Evolutionary conservation across 1,140 invertebrate genomes (phyloP), one percentile per base, ranked within the genome.

Genomic region (Zaprionus davidi): DNA sequence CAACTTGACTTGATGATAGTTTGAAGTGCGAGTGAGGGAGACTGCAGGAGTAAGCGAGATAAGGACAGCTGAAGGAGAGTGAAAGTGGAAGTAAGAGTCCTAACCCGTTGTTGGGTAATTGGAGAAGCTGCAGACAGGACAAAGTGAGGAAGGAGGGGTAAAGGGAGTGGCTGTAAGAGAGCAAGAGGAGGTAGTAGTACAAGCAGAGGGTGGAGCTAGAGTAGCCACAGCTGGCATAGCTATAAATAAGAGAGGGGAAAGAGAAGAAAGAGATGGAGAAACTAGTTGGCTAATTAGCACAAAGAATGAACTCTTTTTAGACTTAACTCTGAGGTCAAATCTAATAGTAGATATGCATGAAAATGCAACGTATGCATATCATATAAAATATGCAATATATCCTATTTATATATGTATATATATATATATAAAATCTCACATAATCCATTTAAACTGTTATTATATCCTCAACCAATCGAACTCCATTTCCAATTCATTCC

Each of bases 61-160:
- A n/a, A n/a, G n/a, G n/a, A n/a, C n/a, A n/a, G n/a, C n/a, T n/a
- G n/a, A n/a, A n/a, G n/a, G n/a, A 51, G 41, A 20, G 28, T 31
- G 31, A 59, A 15, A 51, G 63, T 38, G 6, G 20, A n/a, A 53
- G 38, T 41, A 2, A 41, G 38, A 7, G 15, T 24, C 5, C 31
- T 63, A 71, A 76, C 60, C 68, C 68, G 46, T 71, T 76, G 55
- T 24, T 17, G 7, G 34, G 59, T 75, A 75, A 75, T 59, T 58
- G 12, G 67, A 75, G 68, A 55, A 53, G 24, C 49, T 17, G 13
- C 20, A 41, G 46, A 12, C 31, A 31, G 65, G 6, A 26, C 22
- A 7, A 53, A 11, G 1, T 26, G 28, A 17, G 1, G 26, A 34
- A 51, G 31, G 17, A 12, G 28, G 1, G 24, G 49, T n/a, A 6